A percentile compares a stretch with the other conserved stretches of the same genome.
Evolutionary conservation across 2,113 vertebrate genomes (phyloP).

Genomic region (Dasyornis broadbenti): DNA sequence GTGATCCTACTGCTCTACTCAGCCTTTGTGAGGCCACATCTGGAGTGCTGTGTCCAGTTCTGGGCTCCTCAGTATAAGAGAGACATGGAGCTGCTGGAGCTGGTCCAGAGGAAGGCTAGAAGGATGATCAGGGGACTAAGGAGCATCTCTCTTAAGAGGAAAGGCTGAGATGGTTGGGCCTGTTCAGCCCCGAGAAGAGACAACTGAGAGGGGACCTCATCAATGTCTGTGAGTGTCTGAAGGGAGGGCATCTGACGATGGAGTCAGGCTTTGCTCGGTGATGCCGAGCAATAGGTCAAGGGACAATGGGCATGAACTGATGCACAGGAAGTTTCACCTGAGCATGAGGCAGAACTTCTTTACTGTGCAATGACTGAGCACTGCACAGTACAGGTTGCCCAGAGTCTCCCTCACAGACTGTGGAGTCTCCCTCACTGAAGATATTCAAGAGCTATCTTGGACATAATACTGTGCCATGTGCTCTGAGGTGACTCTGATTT

Average conservation of each 20-base stretch:
- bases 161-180: background rate
- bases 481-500: background rate
- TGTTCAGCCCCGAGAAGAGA: background rate
- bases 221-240: too few relatives aligned
- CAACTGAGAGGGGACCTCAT: background rate
- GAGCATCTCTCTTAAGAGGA: background rate
- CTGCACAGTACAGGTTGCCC: background rate
- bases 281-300: fast-evolving
- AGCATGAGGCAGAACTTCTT: background rate
- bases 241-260: background rate
- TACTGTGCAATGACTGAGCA: fast-evolving
- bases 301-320: background rate
- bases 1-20: background rate
- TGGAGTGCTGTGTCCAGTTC: background rate
- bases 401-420: background rate
- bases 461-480: background rate
- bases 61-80: background rate
- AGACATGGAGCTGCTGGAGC: background rate
- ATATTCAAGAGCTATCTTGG: background rate
- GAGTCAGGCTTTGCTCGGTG: background rate
- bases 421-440: too few relatives aligned
- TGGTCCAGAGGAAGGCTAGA: background rate
- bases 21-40: background rate
- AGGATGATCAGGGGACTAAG: background rate
- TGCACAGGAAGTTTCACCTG: background rate